Conservation (phyloP, 2,113 vertebrate genomes). For the Gymnarchus niloticus region DNA sequence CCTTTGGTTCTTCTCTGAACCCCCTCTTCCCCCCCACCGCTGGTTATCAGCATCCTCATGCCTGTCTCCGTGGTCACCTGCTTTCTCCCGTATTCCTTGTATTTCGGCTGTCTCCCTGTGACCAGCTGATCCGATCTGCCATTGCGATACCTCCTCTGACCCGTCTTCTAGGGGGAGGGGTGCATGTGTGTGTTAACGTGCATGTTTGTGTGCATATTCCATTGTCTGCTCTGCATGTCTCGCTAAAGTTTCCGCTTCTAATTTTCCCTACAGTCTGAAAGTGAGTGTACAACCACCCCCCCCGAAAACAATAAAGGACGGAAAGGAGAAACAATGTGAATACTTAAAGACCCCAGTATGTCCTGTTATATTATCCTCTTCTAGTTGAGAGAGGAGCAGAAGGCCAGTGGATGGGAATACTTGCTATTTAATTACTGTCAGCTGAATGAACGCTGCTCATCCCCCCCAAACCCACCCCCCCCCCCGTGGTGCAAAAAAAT, state of each 20-base stretch:
- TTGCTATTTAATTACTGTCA: conserved; percentile 68
- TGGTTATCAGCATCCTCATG: conserved; percentile 18
- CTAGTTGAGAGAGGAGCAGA: conserved; percentile 45
- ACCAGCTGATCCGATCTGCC: conserved; percentile 30
- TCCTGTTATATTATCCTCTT: conserved; percentile 60
- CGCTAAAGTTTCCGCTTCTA: not conserved
- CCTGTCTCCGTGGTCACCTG: conserved; percentile 58
- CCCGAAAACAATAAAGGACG: not conserved
- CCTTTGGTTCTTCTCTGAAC: conserved; percentile 28
- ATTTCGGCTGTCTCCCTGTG: conserved; percentile 23
- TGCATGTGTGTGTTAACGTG: not conserved
- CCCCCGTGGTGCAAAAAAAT: conserved; percentile 65
- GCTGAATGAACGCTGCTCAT: conserved; percentile 64
- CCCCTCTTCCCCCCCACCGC: conserved; percentile 22
- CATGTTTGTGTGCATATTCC: not conserved
- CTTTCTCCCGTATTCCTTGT: conserved; percentile 42
- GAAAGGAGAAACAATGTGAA: conserved; percentile 17
- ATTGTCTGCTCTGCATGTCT: not conserved
- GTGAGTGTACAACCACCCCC: not conserved
- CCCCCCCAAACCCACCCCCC: conserved; percentile 49
- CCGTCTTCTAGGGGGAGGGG: conserved; percentile 26
- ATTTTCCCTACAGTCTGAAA: not conserved
- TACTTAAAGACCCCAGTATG: conserved; percentile 55
- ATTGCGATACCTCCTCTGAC: conserved; percentile 26
- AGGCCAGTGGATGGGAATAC: conserved; percentile 52